Base-by-base conservation (phyloP, 2,113 vertebrate genomes). In the Laticauda colubrina region DNA sequence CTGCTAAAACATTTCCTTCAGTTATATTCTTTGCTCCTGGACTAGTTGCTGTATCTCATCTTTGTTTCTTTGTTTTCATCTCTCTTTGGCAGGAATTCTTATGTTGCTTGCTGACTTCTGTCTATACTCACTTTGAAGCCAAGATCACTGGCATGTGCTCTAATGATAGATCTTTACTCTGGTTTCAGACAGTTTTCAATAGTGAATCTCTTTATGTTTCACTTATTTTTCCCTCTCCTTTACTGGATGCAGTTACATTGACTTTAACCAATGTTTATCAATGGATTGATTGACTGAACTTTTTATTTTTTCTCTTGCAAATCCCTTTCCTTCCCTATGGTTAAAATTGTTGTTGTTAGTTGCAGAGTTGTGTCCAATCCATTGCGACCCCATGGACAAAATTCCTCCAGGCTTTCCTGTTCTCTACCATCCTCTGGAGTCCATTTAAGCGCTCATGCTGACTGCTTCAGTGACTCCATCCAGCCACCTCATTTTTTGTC, bases 61-160 rank as follows among this genome's bases (percentile, higher is more conserved):
- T 93, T 3, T 91, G 89, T 93, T 95, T 93, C 90, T 61, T 55
- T 89, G 69, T 0, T 0, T 54, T 81, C 87, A 89, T 56, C 90
- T 90, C 91, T 55, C 61, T 89, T 81, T 89, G 69, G 55, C 0
- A 0, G 12, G 61, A 43, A 54, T 9, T 18, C 14, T 23, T 55
- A 8, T 93, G 87, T 43, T 92, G 39, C 91, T 89, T 0, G 0
- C 92, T 94, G 91, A 87, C 69, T 93, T 92, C 88, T 91, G 59
- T 24, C 91, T 95, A 91, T 20, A 20, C 87, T 89, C 94, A 92
- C 53, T 91, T 90, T 91, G n/a, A 1, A 61, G 21, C 29, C 91
- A 48, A 90, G 26, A 48, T 56, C 24, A 81, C 11, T 87, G 92
- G 91, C 85, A 39, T 51, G n/a, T 45, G 20, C 34, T 92, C 26